A percentile compares a stretch with the other conserved stretches of the same genome.
phyloP scores from a whole-genome alignment of 2,113 vertebrate genomes.

The Argyrosomus japonicus region DNA sequence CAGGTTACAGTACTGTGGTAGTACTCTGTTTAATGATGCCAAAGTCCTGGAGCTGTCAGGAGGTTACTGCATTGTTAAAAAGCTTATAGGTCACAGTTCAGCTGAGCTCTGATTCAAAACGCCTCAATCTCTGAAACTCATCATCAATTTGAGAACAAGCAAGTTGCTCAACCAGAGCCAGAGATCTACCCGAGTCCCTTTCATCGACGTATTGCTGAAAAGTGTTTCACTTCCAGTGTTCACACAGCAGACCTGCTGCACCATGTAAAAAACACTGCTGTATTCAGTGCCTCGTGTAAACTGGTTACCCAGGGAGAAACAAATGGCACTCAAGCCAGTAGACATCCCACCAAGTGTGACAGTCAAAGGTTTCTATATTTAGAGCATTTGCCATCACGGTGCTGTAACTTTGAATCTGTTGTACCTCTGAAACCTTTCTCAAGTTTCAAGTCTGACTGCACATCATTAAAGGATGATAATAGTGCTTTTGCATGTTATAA shows the following conservation, averaged over 20 bases:
- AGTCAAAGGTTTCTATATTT: background rate
- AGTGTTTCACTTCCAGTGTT: background rate
- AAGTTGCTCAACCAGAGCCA: background rate
- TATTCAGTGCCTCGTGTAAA: background rate
- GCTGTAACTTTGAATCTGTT: background rate
- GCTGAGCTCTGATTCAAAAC: background rate
- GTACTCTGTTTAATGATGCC: background rate
- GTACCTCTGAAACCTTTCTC: background rate
- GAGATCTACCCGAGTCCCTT: background rate
- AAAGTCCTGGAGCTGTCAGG: background rate
- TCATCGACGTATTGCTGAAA: background rate
- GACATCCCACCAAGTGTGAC: background rate
- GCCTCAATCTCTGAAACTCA: background rate
- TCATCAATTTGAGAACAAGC: background rate
- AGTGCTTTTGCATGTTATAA: background rate
- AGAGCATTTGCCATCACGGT: background rate
- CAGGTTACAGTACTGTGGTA: background rate
- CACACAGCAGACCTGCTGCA: background rate
- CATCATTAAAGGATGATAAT: background rate
- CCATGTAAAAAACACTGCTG: background rate
- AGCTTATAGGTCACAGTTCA: background rate
- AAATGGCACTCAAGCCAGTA: background rate
- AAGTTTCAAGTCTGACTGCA: background rate
- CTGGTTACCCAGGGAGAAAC: background rate
- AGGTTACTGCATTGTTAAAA: slow-evolving; percentile 8